A percentile compares a stretch with the other conserved stretches of the same genome.
Evolutionary conservation across 2,113 vertebrate genomes (phyloP).

Genomic region (Cinclus cinclus): DNA sequence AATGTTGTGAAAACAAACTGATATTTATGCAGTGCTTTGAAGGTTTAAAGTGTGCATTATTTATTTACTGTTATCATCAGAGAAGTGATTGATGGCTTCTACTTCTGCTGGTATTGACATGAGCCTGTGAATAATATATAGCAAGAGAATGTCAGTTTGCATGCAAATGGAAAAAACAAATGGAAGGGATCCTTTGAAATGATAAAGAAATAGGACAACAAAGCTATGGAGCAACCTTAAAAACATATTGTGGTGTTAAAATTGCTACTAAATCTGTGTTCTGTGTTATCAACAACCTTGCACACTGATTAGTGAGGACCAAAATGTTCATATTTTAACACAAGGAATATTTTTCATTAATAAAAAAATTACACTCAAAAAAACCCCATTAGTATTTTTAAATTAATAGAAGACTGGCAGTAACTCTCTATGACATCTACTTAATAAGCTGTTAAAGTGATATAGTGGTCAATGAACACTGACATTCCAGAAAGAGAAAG

Average conservation of each 20-base stretch:
- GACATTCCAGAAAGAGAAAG: constrained; percentile 60
- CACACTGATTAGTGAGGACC: background rate
- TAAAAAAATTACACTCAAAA: constrained; percentile 36
- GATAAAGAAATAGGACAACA: constrained; percentile 1
- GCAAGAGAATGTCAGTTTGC: constrained; percentile 20
- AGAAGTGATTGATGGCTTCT: constrained; percentile 11
- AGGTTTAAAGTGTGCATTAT: constrained; percentile 52
- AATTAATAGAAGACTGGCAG: constrained; percentile 36
- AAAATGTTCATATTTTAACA: background rate
- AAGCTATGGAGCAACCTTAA: background rate
- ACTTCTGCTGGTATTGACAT: constrained; percentile 11
- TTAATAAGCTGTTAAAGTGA: constrained; percentile 70
- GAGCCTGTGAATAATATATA: constrained; percentile 29
- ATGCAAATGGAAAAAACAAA: constrained; percentile 30
- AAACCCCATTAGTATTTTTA: constrained; percentile 26
- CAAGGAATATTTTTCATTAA: constrained; percentile 29
- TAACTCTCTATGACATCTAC: constrained; percentile 68
- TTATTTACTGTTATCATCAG: constrained; percentile 50
- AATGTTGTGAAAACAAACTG: constrained; percentile 39
- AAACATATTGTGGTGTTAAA: background rate
- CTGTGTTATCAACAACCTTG: background rate
- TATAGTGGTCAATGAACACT: constrained; percentile 62
- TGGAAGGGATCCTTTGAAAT: constrained; percentile 4
- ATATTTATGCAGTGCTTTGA: constrained; percentile 39
- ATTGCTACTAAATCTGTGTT: background rate